Evolutionary conservation across 2,113 vertebrate genomes (phyloP).

Genomic region (Pelvicachromis taeniatus): DNA sequence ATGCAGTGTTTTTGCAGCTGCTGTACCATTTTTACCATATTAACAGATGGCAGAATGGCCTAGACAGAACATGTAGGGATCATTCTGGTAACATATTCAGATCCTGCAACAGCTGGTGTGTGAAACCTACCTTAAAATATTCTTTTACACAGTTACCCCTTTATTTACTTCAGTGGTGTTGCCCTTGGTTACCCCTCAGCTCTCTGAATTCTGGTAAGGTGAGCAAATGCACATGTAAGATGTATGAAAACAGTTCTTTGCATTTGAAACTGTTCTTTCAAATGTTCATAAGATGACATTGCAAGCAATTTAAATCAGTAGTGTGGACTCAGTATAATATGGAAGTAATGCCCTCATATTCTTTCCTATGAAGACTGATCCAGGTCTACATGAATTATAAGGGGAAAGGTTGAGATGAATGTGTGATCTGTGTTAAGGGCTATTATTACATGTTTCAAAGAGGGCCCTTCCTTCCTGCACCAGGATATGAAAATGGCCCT

Average conservation of each 20-base stretch:
- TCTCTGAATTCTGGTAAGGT: neutral
- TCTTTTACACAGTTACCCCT: neutral
- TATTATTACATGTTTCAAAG: constrained; percentile 49
- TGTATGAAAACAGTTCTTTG: neutral
- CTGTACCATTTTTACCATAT: neutral
- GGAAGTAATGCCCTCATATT: neutral
- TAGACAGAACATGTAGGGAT: neutral
- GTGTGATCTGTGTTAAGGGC: constrained; percentile 2
- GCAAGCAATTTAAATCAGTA: constrained; percentile 1
- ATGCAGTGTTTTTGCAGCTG: neutral
- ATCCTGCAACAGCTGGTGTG: neutral
- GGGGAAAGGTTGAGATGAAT: constrained; percentile 21
- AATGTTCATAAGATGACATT: neutral
- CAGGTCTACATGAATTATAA: constrained; percentile 25
- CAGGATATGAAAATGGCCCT: constrained; percentile 21
- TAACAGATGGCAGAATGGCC: neutral
- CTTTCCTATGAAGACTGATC: neutral
- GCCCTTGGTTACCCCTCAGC: neutral
- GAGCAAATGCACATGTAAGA: neutral
- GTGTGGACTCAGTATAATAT: neutral
- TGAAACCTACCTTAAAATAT: neutral
- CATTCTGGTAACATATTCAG: neutral
- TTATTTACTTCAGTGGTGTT: neutral
- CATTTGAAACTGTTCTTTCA: neutral
- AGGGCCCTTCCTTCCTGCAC: constrained; percentile 26